Percentiles rank a stretch among this genome's conserved stretches.
phyloP scores from a whole-genome alignment of 2,888 invertebrate species.

The Nipponacmea schrenckii region DNA sequence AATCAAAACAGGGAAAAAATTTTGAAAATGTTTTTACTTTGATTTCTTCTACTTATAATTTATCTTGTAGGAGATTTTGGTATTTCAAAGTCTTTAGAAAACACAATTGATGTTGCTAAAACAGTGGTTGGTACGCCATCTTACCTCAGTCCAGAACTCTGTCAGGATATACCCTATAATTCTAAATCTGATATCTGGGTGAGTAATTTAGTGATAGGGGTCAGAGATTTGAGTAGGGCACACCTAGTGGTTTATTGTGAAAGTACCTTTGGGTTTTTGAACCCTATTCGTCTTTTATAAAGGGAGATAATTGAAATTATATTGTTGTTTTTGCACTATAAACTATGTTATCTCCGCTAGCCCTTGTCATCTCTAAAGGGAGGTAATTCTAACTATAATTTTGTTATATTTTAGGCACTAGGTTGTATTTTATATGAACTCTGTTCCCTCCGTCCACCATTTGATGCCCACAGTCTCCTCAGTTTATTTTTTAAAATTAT shows the following conservation, averaged over 20 bases:
- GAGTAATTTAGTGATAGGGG: slow-evolving; percentile 33
- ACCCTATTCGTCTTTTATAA: too few relatives aligned
- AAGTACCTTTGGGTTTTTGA: too few relatives aligned
- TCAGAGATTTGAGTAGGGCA: too few relatives aligned
- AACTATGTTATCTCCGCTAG: too few relatives aligned
- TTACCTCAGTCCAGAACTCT: slow-evolving; percentile 66
- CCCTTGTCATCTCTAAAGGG: too few relatives aligned
- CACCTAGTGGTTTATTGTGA: too few relatives aligned
- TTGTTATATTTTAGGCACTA: slow-evolving; percentile 54
- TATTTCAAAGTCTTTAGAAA: slow-evolving; percentile 63
- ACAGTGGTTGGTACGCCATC: slow-evolving; percentile 66
- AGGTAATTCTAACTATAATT: too few relatives aligned
- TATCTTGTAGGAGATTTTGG: slow-evolving; percentile 63
- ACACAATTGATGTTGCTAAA: slow-evolving; percentile 62
- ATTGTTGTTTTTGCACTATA: too few relatives aligned
- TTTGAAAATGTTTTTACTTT: background rate
- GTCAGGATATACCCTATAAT: slow-evolving; percentile 65
- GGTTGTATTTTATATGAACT: slow-evolving; percentile 65
- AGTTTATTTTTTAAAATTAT: slow-evolving; percentile 64
- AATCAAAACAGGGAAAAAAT: background rate
- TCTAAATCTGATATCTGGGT: slow-evolving; percentile 67
- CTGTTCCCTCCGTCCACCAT: slow-evolving; percentile 59
- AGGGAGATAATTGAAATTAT: too few relatives aligned
- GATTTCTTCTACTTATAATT: background rate
- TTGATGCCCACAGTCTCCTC: slow-evolving; percentile 63